Percentiles rank a stretch among this genome's conserved stretches.
Conservation (phyloP, 2,888 invertebrate species). For the Acleris literana region DNA sequence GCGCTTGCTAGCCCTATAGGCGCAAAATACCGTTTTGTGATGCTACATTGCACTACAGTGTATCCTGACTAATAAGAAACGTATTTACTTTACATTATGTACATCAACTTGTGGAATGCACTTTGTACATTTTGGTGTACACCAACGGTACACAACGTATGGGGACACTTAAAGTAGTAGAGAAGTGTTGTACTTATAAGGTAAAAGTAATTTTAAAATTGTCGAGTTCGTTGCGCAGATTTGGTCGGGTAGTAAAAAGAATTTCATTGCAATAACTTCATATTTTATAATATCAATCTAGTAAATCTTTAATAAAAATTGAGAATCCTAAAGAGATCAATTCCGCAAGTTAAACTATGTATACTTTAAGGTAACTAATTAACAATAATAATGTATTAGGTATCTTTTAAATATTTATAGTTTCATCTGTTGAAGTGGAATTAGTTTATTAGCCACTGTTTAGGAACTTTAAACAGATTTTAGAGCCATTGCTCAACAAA, state of each 20-base stretch:
- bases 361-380: conserved; percentile 36
- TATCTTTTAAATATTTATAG: conserved; percentile 28
- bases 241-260: conserved; percentile 44
- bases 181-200: conserved; percentile 42
- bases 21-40: conserved; percentile 20
- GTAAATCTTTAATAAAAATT: conserved; percentile 37
- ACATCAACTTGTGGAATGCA: conserved; percentile 60
- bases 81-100: conserved; percentile 53
- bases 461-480: conserved; percentile 43
- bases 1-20: neutral
- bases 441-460: conserved; percentile 32
- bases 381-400: conserved; percentile 23
- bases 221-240: conserved; percentile 46
- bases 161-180: conserved; percentile 6
- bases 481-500: conserved; percentile 24
- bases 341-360: conserved; percentile 43
- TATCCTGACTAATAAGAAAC: conserved; percentile 42
- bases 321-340: conserved; percentile 53
- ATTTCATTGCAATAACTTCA: conserved; percentile 23
- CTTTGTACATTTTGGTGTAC: conserved; percentile 30
- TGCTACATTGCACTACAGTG: conserved; percentile 28
- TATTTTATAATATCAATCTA: conserved; percentile 31
- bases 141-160: conserved; percentile 22
- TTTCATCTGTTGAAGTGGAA: conserved; percentile 28
- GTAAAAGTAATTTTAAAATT: conserved; percentile 20